Base-by-base conservation (phyloP, 53 echinoderm and acorn worm genomes). In the Arbacia lixula region DNA sequence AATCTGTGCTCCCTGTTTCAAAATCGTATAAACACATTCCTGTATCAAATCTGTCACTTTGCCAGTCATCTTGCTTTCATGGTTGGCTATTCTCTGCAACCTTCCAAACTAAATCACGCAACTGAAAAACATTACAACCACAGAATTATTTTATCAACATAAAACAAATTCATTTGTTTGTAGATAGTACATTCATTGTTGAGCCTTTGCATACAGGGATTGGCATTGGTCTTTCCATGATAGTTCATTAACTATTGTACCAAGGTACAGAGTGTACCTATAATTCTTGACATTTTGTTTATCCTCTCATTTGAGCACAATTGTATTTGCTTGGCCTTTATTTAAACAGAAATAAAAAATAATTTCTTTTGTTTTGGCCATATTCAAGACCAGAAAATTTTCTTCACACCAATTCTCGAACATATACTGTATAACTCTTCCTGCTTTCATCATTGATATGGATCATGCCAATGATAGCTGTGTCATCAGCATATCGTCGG, bases 241-340 rank as follows among this genome's bases (percentile, higher is more conserved):
- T 36, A 81, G 40, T 40, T 60, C 2, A 26, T 80, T 32, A 61
- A 80, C 61, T 22, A 60, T 5, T 36, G 40, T 60, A 14, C 61
- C 81, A 3, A 60, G 60, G 62, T 80, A n/a, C n/a, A n/a, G n/a
- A n/a, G n/a, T n/a, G n/a, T n/a, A 80, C 39, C 38, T 80, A 38
- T 39, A 61, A 60, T 27, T 61, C 38, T 22, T 61, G 31, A 80
- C 62, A 38, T 21, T 80, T 60, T 78, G 35, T 36, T 37, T 39
- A 2, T 32, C 62, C 24, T 36, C 60, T 49, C 53, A 38, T 39
- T 80, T 80, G 11, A 60, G 20, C 4, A 12, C 28, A n/a, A 61
- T 21, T 60, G 62, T 60, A 11, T 51, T 38, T 22, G 14, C 51
- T 27, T 80, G 22, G 36, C 27, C 39, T 61, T 54, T n/a, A n/a